Evolutionary conservation across 2,113 vertebrate species (phyloP), one percentile per base, ranked within the genome.

Genomic region (Meriones unguiculatus): DNA sequence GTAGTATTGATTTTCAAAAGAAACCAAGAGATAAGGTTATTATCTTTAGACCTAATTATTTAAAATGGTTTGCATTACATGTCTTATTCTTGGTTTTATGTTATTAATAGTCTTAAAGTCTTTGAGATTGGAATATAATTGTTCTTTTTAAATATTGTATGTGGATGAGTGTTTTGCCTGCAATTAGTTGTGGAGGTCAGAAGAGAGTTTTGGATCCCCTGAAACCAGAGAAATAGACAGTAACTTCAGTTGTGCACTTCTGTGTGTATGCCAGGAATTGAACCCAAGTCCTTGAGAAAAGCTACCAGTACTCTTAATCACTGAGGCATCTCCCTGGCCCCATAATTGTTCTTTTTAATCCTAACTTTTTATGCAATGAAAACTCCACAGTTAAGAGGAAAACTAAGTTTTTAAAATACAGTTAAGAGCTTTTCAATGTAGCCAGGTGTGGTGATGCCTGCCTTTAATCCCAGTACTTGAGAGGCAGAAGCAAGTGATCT

Each of bases 11-110:
- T 97, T 97, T 96, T 95, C 96, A 97, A 77, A 98, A 97, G 94
- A 98, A 97, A 93, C 24, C 88, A 14, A 96, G 89, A 96, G 97
- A 97, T 89, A 65, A 98, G 96, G 99, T 99, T 98, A 98, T 86
- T 97, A 11, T 1, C 88, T 81, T 98, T 96, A 1, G 28, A 87
- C 4, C 78, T 97, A 0, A 92, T 41, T 95, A 69, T 52, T 93
- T 96, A 72, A 94, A 96, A 87, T 77, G 62, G 6, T 73, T 90
- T 97, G 85, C 41, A 90, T 91, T 85, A 77, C 85, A 86, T 96
- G n/a, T 28, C 13, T 62, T 87, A 38, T 86, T 95, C 35, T 57
- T 92, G 59, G 86, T 97, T 96, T 76, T 38, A 38, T n/a, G 38
- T 38, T 73, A 22, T 30, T 9, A 46, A 22, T 84, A 91, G 9